Evolutionary conservation across 2,113 vertebrate genomes (phyloP).

Genomic region (Vireo altiloquus): DNA sequence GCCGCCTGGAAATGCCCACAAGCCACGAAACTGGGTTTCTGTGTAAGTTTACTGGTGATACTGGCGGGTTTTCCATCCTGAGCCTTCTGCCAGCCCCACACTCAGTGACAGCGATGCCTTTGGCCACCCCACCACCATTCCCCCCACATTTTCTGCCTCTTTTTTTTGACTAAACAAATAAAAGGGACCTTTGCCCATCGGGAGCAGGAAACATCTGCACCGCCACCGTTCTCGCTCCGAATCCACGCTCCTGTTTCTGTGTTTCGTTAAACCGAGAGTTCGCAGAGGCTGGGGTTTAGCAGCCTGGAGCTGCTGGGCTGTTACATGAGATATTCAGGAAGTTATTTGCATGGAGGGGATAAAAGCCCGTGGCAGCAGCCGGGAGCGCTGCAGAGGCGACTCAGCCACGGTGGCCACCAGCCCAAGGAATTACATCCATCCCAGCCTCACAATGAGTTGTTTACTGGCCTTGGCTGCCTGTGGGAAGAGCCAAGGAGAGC

Average conservation of each 20-base stretch:
- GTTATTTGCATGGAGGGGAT: constrained; percentile 28
- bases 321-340: constrained; percentile 36
- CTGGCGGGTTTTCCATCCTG: not conserved
- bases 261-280: not conserved
- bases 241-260: not conserved
- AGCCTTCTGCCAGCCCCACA: not conserved
- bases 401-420: not conserved
- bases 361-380: constrained; percentile 22
- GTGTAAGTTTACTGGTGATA: accelerated
- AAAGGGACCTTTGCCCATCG: not conserved
- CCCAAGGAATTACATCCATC: not conserved
- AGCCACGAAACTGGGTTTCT: not conserved
- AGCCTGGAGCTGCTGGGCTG: not conserved
- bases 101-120: accelerated
- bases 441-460: constrained; percentile 49
- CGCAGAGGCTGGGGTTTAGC: not conserved
- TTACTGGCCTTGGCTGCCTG: constrained; percentile 39
- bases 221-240: not conserved
- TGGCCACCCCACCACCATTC: not conserved
- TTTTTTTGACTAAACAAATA: not conserved
- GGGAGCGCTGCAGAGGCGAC: not conserved
- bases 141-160: not conserved
- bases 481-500: constrained; percentile 25
- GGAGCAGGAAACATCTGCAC: constrained; percentile 2
- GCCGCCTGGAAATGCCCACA: not conserved